Evolutionary conservation across 2,113 vertebrate species (phyloP), one percentile per base, ranked within the genome.

Genomic region (Psophia crepitans): DNA sequence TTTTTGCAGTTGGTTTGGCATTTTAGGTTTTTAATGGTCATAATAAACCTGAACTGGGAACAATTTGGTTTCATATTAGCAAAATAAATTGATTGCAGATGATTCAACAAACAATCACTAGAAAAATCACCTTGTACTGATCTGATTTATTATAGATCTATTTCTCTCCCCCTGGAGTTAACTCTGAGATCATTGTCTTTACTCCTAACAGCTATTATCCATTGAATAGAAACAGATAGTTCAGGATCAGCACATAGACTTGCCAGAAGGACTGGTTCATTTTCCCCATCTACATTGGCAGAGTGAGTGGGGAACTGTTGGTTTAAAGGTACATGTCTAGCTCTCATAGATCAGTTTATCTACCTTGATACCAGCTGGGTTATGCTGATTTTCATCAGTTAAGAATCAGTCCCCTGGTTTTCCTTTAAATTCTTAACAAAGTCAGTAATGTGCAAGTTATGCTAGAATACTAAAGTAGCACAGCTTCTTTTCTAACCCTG

Each of bases 391-490:
- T 85, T 53, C 37, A 58, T 46, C 78, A 27, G 71, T 54, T 58
- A 83, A 74, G 87, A 65, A 77, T 68, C 66, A 84, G 71, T 77
- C 49, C 37, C n/a, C 23, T 6, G 13, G 30, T 86, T 85, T 95
- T 83, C 60, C 51, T 77, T 90, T 93, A 84, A 75, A 78, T 81
- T 92, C 65, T 64, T 54, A 53, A 51, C 33, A 56, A 75, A 71
- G 93, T 90, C 71, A 70, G n/a, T 80, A 83, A 87, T 46, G 46
- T 53, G 48, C 28, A 77, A 96, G 64, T 86, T 93, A 61, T 60
- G 46, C 48, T 58, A 30, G 88, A 86, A 94, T 92, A 77, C 27
- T 46, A 87, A 95, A 92, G 83, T 19, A 95, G 80, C 73, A 75
- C 48, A 86, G 90, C 41, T 90, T 92, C 90, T 75, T 64, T 77